phyloP scores from a whole-genome alignment of 2,888 invertebrate species.

The Polydrusus pterygomalis region DNA sequence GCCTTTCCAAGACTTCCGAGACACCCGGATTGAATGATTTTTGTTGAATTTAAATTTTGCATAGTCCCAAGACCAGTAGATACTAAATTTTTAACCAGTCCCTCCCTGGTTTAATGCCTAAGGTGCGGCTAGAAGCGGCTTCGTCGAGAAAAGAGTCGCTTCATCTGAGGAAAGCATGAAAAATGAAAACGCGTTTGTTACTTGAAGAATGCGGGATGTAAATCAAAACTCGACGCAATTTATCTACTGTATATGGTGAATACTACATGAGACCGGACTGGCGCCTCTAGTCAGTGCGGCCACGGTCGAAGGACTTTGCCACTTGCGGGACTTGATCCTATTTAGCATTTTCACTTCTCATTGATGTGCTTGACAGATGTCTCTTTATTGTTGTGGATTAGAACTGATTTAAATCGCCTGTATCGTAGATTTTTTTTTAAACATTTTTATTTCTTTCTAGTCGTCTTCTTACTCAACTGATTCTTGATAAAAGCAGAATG shows the following conservation, averaged over 20 bases:
- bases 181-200: constrained; percentile 72
- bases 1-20: too few species aligned
- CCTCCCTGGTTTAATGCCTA: constrained; percentile 40
- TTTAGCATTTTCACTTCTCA: constrained; percentile 53
- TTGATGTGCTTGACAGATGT: constrained; percentile 54
- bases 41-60: too few species aligned
- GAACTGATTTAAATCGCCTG: neutral
- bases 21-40: too few species aligned
- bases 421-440: neutral
- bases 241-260: constrained; percentile 71
- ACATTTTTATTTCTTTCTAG: too few species aligned
- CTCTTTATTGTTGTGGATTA: constrained; percentile 41
- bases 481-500: too few species aligned
- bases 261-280: constrained; percentile 65
- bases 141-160: constrained; percentile 35
- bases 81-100: neutral
- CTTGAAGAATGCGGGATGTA: constrained; percentile 71
- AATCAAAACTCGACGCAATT: constrained; percentile 72
- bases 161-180: constrained; percentile 64
- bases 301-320: constrained; percentile 55
- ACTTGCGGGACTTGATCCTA: constrained; percentile 49
- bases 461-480: too few species aligned
- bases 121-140: constrained; percentile 54
- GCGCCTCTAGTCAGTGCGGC: constrained; percentile 63
- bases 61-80: too few species aligned